Evolutionary conservation across 2,113 vertebrate genomes (phyloP).

Genomic region (Sigmodon hispidus): DNA sequence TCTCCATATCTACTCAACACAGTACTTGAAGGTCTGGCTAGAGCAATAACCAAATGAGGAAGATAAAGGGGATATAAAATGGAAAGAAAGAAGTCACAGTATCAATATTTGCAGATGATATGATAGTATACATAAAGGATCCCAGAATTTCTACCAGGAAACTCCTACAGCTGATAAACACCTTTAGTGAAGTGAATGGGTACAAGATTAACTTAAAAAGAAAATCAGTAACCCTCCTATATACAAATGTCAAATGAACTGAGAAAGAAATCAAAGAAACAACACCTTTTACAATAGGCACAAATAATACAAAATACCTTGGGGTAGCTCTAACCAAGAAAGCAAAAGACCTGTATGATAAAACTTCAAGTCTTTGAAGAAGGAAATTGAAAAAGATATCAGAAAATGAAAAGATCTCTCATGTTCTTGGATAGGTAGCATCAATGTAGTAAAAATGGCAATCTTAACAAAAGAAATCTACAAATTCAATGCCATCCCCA

Average conservation of each 20-base stretch:
- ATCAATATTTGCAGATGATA: not conserved
- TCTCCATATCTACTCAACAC: not conserved
- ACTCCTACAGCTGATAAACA: no score
- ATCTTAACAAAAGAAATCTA: not conserved
- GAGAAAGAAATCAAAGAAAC: not conserved
- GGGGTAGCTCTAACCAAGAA: not conserved
- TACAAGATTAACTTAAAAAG: not conserved
- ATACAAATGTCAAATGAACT: not conserved
- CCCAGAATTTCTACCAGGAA: no score
- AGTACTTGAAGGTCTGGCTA: not conserved
- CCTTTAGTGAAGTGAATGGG: not conserved
- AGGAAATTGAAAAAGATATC: not conserved
- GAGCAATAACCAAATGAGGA: not conserved
- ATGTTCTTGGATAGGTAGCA: not conserved
- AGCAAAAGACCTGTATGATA: no score
- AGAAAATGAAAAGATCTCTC: not conserved
- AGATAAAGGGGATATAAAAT: not conserved
- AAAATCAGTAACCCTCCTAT: not conserved
- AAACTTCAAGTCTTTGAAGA: not conserved
- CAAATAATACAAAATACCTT: not conserved
- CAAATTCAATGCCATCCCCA: not conserved
- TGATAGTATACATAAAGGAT: not conserved
- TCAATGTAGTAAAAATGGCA: not conserved
- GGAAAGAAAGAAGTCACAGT: not conserved
- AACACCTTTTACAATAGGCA: not conserved